Evolutionary conservation across 2,113 vertebrate species (phyloP).

Genomic region (Callocephalon fimbriatum): DNA sequence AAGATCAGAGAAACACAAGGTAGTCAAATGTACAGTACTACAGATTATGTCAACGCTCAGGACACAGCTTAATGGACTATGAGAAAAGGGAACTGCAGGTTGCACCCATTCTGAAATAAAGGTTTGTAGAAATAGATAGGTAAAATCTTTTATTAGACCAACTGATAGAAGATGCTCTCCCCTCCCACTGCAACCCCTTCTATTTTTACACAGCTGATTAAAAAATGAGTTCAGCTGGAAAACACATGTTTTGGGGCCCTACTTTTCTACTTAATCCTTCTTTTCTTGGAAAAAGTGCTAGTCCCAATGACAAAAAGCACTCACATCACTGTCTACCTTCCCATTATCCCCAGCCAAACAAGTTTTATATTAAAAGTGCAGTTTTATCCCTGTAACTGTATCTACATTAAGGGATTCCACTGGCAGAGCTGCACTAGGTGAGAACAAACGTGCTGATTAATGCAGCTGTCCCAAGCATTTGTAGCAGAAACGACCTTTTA

Average conservation of each 20-base stretch:
- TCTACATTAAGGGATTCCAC: background rate
- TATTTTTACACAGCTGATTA: background rate
- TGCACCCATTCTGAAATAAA: background rate
- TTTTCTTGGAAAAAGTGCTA: background rate
- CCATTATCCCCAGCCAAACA: background rate
- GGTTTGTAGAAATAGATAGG: background rate
- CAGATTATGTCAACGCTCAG: background rate
- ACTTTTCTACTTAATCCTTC: background rate
- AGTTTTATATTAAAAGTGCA: background rate
- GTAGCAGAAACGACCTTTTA: slow-evolving; percentile 12
- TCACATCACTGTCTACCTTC: background rate
- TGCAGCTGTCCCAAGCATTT: slow-evolving; percentile 9
- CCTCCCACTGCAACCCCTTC: background rate
- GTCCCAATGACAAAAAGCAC: background rate
- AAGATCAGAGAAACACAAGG: background rate
- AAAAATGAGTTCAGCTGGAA: background rate
- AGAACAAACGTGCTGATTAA: background rate
- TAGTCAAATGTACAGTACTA: background rate
- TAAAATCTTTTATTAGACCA: background rate
- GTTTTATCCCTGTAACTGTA: background rate
- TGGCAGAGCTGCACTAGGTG: background rate
- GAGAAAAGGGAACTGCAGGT: background rate
- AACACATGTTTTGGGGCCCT: background rate
- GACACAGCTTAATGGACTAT: background rate
- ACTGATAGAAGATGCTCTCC: background rate